Percentiles rank a stretch among this genome's conserved stretches.
Evolutionary conservation across 2,888 invertebrate genomes (phyloP).

Genomic region (Coleophora flavipennella): DNA sequence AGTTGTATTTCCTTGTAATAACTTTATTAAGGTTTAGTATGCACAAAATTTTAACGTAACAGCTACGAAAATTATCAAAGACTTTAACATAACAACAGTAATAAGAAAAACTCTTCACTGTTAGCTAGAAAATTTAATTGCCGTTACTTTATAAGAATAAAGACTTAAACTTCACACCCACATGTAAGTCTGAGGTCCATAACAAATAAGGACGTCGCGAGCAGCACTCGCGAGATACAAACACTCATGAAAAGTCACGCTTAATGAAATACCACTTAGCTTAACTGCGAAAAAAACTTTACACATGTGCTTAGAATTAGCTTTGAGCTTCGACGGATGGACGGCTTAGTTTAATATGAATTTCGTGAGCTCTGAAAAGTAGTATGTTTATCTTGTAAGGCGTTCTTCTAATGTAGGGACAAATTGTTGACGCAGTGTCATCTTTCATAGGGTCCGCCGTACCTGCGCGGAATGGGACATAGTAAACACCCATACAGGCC

Average conservation of each 20-base stretch:
- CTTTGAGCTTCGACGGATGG: conserved; percentile 43
- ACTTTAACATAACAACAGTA: neutral
- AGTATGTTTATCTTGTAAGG: conserved; percentile 60
- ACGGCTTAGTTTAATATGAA: conserved; percentile 63
- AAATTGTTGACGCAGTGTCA: conserved; percentile 68
- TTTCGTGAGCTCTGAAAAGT: conserved; percentile 44
- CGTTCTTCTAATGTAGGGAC: conserved; percentile 55
- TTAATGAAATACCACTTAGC: conserved; percentile 63
- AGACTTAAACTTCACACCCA: conserved; percentile 20
- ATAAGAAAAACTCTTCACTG: neutral
- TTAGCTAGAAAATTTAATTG: conserved; percentile 1
- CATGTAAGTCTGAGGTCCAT: conserved; percentile 28
- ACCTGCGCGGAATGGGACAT: conserved; percentile 46
- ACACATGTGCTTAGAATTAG: conserved; percentile 62
- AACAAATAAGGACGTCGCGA: conserved; percentile 29
- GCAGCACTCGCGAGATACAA: conserved; percentile 20
- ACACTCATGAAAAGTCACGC: conserved; percentile 41
- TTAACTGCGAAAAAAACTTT: conserved; percentile 55
- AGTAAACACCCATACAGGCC: conserved; percentile 20
- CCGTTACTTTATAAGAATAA: conserved; percentile 5
- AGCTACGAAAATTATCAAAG: too few species aligned
- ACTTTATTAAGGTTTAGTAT: too few species aligned
- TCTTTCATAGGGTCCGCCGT: conserved; percentile 59
- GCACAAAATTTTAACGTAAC: too few species aligned
- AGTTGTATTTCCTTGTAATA: too few species aligned